Evolutionary conservation across 2,113 vertebrate genomes (phyloP), one percentile per base, ranked within the genome.

Genomic region (Hyperoodon ampullatus): DNA sequence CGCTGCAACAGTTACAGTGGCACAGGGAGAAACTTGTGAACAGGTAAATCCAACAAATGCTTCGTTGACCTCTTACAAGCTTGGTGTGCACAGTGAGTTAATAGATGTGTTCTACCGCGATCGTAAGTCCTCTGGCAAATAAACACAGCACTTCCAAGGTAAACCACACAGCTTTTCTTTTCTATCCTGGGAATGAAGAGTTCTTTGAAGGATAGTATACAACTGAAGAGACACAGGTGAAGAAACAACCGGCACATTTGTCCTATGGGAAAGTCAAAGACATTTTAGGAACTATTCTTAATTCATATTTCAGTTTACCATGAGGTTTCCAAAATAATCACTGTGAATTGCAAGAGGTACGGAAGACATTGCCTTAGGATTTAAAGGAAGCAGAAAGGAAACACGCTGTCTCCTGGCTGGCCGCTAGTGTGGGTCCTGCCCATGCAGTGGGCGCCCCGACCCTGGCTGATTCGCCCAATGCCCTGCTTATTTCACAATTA

Each of bases 381-480:
- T 18, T 14, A 30, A 23, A 53, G 86, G 60, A 28, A n/a, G 21
- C 2, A 60, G 14, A 23, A 35, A 18, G 60, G 28, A 16, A 23
- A 24, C 0, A 12, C 6, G 1, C 8, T 0, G 8, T 4, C n/a
- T 84, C 42, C 30, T 19, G 24, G 63, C 6, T 72, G n/a, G 15
- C 28, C 3, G 53, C 42, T 42, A 15, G 70, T 30, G 8, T 2
- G 10, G 0, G 6, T 2, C 33, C 60, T 30, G 5, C 9, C 10
- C 8, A 0, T 0, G 11, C 15, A 23, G 65, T 0, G 16, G 42
- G 44, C 2, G 14, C 47, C 24, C 3, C 2, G 3, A 10, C 14
- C 39, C 74, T 1, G 7, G 63, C 60, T 39, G 75, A 35, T 7
- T 3, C 4, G 18, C 3, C 1, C 2, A 23, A 35, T 1, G 47